These are phyloP conservation scores for Ennomos fuscantarius DNA, from an alignment of 2,888 invertebrate species.

Conservation along the genomic window DNA sequence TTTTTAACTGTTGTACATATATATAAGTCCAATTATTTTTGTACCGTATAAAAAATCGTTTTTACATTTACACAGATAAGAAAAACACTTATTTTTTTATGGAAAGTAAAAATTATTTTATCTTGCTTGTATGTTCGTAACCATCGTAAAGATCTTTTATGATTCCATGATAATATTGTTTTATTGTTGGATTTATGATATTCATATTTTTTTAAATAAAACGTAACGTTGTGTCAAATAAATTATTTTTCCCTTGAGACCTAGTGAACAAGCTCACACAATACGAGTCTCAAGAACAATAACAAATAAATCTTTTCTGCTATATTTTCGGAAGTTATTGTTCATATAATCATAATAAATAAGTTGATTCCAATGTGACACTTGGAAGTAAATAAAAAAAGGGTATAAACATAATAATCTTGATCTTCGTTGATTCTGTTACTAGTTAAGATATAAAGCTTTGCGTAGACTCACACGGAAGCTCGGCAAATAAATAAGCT, in stretches of 20 bases:
- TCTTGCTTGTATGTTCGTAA: conserved; percentile 60
- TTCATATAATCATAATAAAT: background rate
- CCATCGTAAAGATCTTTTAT: conserved; percentile 65
- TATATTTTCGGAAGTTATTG: conserved; percentile 6
- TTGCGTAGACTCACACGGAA: conserved; percentile 31
- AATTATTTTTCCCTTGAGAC: background rate
- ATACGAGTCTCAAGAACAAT: no score
- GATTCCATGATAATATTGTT: conserved; percentile 62
- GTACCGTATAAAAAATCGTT: background rate
- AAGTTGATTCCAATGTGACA: conserved; percentile 13
- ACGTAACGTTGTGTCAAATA: conserved; percentile 3
- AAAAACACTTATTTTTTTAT: conserved; percentile 38
- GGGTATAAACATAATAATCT: conserved; percentile 25
- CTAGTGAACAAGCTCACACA: no score
- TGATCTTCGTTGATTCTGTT: conserved; percentile 26
- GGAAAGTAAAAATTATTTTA: conserved; percentile 59
- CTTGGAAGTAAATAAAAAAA: conserved; percentile 11
- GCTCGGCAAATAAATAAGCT: conserved; percentile 34
- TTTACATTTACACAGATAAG: conserved; percentile 41
- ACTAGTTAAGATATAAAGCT: conserved; percentile 26
- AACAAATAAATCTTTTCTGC: background rate
- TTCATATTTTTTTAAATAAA: conserved; percentile 28
- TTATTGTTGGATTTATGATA: conserved; percentile 58
- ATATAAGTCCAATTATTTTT: no score
- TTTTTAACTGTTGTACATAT: no score